Evolutionary conservation across 92 coral and sea anemone species (phyloP).

Genomic region (Palythoa caribaeorum): DNA sequence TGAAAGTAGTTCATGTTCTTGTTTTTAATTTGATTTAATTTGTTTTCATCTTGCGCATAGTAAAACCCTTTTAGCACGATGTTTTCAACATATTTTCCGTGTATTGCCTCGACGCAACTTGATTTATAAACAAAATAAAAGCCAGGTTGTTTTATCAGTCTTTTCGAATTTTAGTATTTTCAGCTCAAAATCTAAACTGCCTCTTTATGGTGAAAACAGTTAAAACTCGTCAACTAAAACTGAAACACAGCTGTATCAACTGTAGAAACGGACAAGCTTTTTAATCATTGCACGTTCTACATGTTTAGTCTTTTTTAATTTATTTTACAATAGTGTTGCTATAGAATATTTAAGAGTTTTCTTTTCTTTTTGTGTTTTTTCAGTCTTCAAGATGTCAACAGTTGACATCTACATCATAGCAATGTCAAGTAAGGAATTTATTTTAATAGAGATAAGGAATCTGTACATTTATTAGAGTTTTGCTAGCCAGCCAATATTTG

Average conservation of each 20-base stretch:
- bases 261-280: neutral
- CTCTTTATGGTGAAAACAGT: neutral
- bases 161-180: no score
- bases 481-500: neutral
- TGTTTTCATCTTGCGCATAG: no score
- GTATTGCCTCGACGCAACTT: no score
- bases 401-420: neutral
- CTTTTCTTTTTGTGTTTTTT: neutral
- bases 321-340: neutral
- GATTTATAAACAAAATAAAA: no score
- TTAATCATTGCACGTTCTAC: neutral
- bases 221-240: neutral
- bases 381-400: neutral
- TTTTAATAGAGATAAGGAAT: neutral
- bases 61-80: no score
- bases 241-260: slow-evolving; percentile 17
- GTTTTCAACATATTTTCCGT: no score
- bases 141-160: no score
- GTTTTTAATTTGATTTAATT: no score
- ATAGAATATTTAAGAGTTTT: neutral
- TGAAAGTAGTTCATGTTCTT: no score
- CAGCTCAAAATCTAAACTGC: no score
- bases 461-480: neutral
- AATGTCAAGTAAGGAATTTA: neutral
- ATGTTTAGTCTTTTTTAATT: neutral